Percentiles rank a stretch among this genome's conserved stretches.
These are phyloP conservation scores for Lutraria lutraria DNA, from an alignment of 2,888 invertebrate genomes.

Conservation along the genomic window DNA sequence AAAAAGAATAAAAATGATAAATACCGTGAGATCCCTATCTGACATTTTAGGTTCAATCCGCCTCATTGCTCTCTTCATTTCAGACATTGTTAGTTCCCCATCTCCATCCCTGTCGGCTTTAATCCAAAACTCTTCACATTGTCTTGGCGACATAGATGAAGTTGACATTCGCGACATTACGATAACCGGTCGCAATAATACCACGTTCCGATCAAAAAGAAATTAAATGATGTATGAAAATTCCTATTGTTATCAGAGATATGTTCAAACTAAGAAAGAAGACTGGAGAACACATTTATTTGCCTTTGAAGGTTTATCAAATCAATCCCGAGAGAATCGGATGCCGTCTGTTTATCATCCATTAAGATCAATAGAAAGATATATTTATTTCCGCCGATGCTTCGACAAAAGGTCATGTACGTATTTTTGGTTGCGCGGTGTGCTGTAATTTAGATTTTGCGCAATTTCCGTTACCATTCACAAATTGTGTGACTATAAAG, in stretches of 20 bases:
- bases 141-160: neutral
- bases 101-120: conserved; percentile 28
- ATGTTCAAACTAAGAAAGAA: neutral
- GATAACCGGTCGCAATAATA: conserved; percentile 19
- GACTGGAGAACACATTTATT: neutral
- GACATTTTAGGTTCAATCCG: conserved; percentile 12
- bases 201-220: conserved; percentile 16
- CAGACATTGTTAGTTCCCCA: conserved; percentile 12
- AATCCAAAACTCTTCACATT: conserved; percentile 22
- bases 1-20: neutral
- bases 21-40: conserved; percentile 20
- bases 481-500: neutral
- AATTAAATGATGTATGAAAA: conserved; percentile 17
- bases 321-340: neutral
- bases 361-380: conserved; percentile 21
- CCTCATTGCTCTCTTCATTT: neutral
- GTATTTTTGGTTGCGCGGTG: neutral
- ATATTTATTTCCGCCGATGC: neutral
- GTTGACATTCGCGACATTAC: conserved; percentile 2
- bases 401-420: neutral
- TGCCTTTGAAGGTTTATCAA: neutral
- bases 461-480: neutral
- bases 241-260: neutral
- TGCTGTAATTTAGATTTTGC: neutral
- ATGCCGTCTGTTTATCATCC: conserved; percentile 11